Conservation (phyloP, 30 jellyfish, hydroid and myxozoan species). For the Clytia hemisphaerica region DNA sequence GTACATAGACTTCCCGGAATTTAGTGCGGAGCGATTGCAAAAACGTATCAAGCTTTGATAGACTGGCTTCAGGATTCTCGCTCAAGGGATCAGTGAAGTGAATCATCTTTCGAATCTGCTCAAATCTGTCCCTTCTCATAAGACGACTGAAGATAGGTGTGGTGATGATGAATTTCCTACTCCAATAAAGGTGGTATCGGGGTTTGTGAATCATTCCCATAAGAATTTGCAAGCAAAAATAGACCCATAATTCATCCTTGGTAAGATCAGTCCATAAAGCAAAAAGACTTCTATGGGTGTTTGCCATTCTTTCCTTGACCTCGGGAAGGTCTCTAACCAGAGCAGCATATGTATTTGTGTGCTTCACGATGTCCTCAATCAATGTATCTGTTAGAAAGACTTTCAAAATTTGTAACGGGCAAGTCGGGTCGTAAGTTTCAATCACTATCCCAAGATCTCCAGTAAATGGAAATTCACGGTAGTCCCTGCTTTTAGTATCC, state of each 20-base stretch:
- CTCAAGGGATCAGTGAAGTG: conserved; percentile 8
- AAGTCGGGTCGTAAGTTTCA: too few species aligned
- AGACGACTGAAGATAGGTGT: conserved; percentile 24
- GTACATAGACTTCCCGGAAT: too few species aligned
- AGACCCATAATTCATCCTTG: conserved; percentile 12
- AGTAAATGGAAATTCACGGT: too few species aligned
- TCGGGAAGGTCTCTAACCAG: background rate
- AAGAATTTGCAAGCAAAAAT: background rate
- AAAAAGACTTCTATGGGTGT: background rate
- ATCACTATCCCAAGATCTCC: too few species aligned
- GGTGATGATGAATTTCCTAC: conserved; percentile 4
- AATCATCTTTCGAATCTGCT: conserved; percentile 16
- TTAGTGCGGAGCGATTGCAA: too few species aligned
- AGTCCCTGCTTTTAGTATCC: too few species aligned
- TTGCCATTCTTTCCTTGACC: background rate
- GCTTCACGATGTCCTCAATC: too few species aligned
- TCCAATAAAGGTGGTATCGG: conserved; percentile 1
- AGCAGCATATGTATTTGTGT: too few species aligned
- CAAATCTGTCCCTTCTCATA: conserved; percentile 9
- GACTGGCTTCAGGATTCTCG: too few species aligned
- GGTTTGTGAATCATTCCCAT: conserved; percentile 17
- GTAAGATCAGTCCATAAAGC: conserved; percentile 1
- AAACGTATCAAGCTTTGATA: too few species aligned
- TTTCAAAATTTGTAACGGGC: too few species aligned
- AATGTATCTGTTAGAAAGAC: too few species aligned